Evolutionary conservation across 2,113 vertebrate genomes (phyloP), one percentile per base, ranked within the genome.

Genomic region (Diphyllodes magnificus): DNA sequence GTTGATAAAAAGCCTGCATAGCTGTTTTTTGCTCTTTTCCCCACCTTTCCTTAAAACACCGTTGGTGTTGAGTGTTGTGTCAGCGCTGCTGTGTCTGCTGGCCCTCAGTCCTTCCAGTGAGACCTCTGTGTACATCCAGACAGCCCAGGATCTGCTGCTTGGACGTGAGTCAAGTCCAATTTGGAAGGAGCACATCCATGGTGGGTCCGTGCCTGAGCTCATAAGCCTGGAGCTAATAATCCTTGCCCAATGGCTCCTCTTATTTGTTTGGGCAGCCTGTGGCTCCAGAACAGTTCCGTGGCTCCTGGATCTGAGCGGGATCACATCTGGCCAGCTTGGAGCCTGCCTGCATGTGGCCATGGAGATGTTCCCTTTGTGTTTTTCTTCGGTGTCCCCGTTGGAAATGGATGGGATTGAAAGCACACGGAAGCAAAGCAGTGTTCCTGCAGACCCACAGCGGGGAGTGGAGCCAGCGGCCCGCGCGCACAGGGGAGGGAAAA

Each of bases 201-300:
- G 65, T 47, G 39, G 21, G 78, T 64, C 86, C 15, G 35, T 92
- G 96, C 89, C 86, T 27, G 73, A 78, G 92, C 90, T 91, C 81
- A 5, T 51, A 3, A 94, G 84, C 90, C 93, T 15, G 3, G 24
- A 73, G 78, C 78, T 87, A 20, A 37, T 71, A 56, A 33, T 49
- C 53, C 78, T 50, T 56, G 82, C 90, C 42, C 30, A 27, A 3
- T 27, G 73, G 84, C 84, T 93, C 15, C 28, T 59, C 39, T 15
- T 28, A 8, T 70, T 51, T 75, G 61, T 84, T 78, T 42, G 81
- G 87, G 86, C 93, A 90, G 70, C 11, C 2, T 0, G 13, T 37
- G 30, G 70, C 79, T 90, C 78, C 39, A 1, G 70, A 47, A 17
- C 16, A 31, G 37, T 25, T 40, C 7, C 12, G 47, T 0, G 15